Conservation (phyloP, 2,113 vertebrate species). For the Neodontobutis hainanensis region DNA sequence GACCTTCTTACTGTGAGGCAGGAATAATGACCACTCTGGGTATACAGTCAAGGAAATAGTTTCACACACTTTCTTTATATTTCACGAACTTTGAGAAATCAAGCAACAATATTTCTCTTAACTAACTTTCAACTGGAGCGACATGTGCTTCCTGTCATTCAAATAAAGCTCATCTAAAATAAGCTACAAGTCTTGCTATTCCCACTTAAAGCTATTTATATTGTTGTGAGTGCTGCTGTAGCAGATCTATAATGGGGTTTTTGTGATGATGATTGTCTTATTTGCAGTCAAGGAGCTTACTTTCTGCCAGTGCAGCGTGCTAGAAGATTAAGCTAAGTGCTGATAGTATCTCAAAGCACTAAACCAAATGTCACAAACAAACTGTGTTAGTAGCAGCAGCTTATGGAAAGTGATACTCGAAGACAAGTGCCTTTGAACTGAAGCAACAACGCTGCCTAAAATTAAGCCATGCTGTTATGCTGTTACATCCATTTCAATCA, state of each 20-base stretch:
- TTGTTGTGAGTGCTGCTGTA: slow-evolving; percentile 6
- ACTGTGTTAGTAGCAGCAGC: slow-evolving; percentile 16
- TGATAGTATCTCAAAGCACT: slow-evolving; percentile 36
- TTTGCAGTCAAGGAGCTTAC: slow-evolving; percentile 32
- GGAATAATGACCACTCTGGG: no score
- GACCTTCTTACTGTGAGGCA: no score
- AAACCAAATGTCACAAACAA: slow-evolving; percentile 33
- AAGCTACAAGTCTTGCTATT: slow-evolving; percentile 19
- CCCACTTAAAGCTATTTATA: slow-evolving; percentile 18
- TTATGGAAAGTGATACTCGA: slow-evolving; percentile 58
- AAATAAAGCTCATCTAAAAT: slow-evolving; percentile 19
- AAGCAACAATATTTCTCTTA: neutral
- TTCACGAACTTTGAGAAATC: no score
- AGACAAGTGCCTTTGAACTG: slow-evolving; percentile 46
- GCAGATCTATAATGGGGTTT: slow-evolving; percentile 14
- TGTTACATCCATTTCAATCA: slow-evolving; percentile 62
- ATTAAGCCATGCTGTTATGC: slow-evolving; percentile 47
- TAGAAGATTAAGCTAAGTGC: slow-evolving; percentile 48
- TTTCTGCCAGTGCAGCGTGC: slow-evolving; percentile 27
- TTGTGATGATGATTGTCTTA: slow-evolving; percentile 20
- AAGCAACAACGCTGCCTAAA: slow-evolving; percentile 44
- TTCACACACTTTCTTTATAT: no score
- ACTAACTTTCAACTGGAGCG: neutral
- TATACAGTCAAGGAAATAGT: no score
- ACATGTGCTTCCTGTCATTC: slow-evolving; percentile 27